phyloP scores from a whole-genome alignment of 1,140 invertebrate species.

The Wiebesia pumilae region DNA sequence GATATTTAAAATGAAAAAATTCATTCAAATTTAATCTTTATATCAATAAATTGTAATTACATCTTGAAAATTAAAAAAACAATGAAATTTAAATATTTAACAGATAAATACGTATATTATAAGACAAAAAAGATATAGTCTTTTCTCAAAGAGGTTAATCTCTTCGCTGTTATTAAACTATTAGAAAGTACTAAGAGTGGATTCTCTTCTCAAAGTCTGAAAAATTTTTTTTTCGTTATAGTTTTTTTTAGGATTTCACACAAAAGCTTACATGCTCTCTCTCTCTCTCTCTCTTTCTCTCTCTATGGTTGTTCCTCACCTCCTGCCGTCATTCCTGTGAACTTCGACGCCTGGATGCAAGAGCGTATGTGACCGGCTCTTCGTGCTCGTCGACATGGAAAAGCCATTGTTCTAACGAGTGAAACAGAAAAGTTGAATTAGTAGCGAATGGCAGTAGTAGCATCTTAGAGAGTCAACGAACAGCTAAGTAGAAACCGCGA shows the following conservation, averaged over 20 bases:
- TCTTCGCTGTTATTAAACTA: too few relatives aligned
- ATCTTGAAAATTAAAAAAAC: too few relatives aligned
- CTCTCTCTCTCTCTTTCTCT: neutral
- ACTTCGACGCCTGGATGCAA: conserved; percentile 4
- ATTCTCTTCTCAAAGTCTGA: neutral
- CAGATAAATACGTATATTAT: too few relatives aligned
- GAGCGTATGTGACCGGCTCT: conserved; percentile 47
- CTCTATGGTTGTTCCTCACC: neutral
- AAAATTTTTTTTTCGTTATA: conserved; percentile 5
- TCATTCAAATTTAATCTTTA: too few relatives aligned
- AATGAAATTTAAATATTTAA: too few relatives aligned
- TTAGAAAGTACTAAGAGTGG: too few relatives aligned
- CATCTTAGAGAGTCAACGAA: conserved; percentile 43
- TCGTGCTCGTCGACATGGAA: conserved; percentile 67
- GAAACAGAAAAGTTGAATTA: conserved; percentile 46
- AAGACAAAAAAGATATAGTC: too few relatives aligned
- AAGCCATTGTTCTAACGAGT: conserved; percentile 69
- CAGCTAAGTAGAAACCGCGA: neutral
- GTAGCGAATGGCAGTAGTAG: neutral
- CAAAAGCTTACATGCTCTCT: conserved; percentile 10
- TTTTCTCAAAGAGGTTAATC: too few relatives aligned
- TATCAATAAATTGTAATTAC: too few relatives aligned
- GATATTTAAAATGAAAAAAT: too few relatives aligned
- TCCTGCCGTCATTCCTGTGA: conserved; percentile 8
- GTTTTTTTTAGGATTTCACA: conserved; percentile 31